These are phyloP conservation scores for Lichenostomus cassidix DNA, from an alignment of 2,113 vertebrate genomes.

Conservation along the genomic window DNA sequence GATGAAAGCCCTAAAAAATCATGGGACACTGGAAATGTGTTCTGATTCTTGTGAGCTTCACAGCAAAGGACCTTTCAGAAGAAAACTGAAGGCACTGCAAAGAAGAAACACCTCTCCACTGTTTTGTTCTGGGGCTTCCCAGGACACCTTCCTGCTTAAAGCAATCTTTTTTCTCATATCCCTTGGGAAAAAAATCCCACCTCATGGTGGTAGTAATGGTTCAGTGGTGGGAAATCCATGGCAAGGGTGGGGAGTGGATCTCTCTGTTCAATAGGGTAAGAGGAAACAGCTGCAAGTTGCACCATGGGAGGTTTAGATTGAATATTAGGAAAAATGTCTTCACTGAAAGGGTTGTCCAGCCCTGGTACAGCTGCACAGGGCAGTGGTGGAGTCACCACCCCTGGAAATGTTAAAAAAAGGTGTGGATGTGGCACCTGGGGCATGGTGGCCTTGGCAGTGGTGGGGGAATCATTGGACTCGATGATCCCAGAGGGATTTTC, in stretches of 20 bases:
- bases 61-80: not conserved
- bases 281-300: not conserved
- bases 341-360: not conserved
- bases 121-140: not conserved
- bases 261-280: not conserved
- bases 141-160: not conserved
- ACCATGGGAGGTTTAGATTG: not conserved
- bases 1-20: not conserved
- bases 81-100: not conserved
- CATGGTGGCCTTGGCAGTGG: not conserved
- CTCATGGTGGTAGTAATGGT: not conserved
- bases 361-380: not conserved
- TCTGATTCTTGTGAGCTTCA: not conserved
- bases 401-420: not conserved
- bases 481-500: not conserved
- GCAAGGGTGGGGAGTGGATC: not conserved
- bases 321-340: not conserved
- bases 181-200: not conserved
- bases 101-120: not conserved
- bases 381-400: not conserved
- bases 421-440: not conserved
- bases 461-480: accelerated
- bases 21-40: not conserved
- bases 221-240: not conserved
- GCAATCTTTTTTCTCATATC: too few species aligned